Conservation (phyloP, 2,888 invertebrate species). For the Agapetus fuscipes region DNA sequence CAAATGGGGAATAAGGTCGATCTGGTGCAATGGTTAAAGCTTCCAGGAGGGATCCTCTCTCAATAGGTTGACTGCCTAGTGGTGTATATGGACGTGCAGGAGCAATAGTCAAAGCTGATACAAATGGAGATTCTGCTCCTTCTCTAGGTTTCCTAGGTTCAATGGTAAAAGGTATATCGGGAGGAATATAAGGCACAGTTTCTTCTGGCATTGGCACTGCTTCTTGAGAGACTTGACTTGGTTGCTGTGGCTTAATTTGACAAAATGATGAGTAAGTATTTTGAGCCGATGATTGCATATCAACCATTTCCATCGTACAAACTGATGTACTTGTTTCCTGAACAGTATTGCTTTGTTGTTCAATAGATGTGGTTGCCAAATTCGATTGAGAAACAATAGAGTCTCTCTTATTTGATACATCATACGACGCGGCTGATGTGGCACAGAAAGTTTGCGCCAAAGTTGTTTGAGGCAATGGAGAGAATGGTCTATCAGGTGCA, state of each 20-base stretch:
- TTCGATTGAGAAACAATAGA: neutral
- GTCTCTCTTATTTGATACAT: neutral
- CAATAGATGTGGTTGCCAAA: neutral
- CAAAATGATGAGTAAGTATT: conserved; percentile 36
- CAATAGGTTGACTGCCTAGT: conserved; percentile 39
- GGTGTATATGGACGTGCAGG: conserved; percentile 55
- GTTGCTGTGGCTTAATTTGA: conserved; percentile 39
- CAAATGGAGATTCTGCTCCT: conserved; percentile 51
- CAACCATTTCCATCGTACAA: neutral
- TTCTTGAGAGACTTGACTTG: conserved; percentile 35
- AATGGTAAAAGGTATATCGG: conserved; percentile 49
- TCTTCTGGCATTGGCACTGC: conserved; percentile 52
- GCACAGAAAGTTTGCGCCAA: conserved; percentile 4
- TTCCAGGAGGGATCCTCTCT: conserved; percentile 43
- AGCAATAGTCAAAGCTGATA: conserved; percentile 58
- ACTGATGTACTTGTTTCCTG: too few species aligned
- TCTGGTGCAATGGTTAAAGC: conserved; percentile 57
- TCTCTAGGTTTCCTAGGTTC: conserved; percentile 39
- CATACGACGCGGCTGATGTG: neutral
- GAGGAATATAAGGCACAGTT: conserved; percentile 57
- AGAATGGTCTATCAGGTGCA: conserved; percentile 53
- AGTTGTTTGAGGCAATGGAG: conserved; percentile 36
- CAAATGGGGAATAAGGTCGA: conserved; percentile 48
- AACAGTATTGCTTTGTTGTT: neutral
- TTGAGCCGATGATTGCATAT: neutral